A percentile compares a stretch with the other conserved stretches of the same genome.
Conservation (phyloP, 2,113 vertebrate species). For the Abramis brama region DNA sequence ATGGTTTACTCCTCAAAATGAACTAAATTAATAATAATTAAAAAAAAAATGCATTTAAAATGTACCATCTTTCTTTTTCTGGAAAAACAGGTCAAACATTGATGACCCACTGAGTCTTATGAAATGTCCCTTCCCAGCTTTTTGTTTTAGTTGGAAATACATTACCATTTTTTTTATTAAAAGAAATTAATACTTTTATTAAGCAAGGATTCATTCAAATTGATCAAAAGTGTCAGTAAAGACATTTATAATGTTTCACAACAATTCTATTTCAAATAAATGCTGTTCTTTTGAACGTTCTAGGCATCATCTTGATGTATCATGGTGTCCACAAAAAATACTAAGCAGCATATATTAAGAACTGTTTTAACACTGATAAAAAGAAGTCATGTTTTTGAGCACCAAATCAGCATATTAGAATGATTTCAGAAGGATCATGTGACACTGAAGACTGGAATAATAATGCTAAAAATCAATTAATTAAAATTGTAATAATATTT, state of each 20-base stretch:
- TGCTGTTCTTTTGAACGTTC: background rate
- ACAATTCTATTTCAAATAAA: background rate
- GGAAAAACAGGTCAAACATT: background rate
- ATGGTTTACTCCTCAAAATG: background rate
- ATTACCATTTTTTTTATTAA: background rate
- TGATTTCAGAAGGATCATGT: background rate
- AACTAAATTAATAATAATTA: background rate
- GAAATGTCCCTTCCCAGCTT: background rate
- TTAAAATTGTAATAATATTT: background rate
- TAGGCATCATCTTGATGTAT: background rate
- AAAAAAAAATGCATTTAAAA: background rate
- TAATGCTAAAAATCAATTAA: background rate
- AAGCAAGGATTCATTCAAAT: background rate
- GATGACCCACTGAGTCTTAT: background rate
- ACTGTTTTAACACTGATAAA: background rate
- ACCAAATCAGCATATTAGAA: background rate
- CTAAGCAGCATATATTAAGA: background rate
- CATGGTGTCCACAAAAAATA: background rate
- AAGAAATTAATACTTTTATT: background rate
- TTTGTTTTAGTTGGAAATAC: background rate
- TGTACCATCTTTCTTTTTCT: background rate
- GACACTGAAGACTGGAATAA: background rate
- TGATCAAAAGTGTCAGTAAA: background rate
- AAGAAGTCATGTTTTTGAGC: background rate
- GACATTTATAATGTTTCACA: background rate